phyloP scores from a whole-genome alignment of 1,140 invertebrate species.

The Campoletis sonorensis region DNA sequence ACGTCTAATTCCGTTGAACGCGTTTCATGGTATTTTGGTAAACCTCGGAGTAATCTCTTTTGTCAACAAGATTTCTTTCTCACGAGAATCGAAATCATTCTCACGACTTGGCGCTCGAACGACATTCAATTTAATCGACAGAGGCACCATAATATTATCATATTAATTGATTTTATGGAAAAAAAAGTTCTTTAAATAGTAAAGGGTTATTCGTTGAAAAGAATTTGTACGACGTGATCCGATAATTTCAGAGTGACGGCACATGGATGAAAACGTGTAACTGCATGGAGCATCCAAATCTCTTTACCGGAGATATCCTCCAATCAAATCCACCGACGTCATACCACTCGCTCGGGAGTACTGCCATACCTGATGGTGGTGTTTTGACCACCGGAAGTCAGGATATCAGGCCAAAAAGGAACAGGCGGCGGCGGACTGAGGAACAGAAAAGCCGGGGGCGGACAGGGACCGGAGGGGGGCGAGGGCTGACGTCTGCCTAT shows the following conservation, averaged over 20 bases:
- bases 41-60: too few relatives aligned
- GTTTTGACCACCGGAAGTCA: slow-evolving; percentile 60
- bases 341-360: slow-evolving; percentile 41
- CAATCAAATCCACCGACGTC: slow-evolving; percentile 58
- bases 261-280: slow-evolving; percentile 67
- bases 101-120: too few relatives aligned
- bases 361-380: background rate
- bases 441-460: slow-evolving; percentile 75
- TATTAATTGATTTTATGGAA: background rate
- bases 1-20: too few relatives aligned
- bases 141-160: background rate
- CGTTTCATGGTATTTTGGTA: too few relatives aligned
- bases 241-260: slow-evolving; percentile 70
- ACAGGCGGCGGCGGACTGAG: slow-evolving; percentile 75
- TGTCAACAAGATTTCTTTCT: too few relatives aligned
- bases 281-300: slow-evolving; percentile 67
- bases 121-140: too few relatives aligned
- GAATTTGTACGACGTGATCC: background rate
- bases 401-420: slow-evolving; percentile 66
- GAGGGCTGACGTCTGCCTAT: slow-evolving; percentile 73
- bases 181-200: background rate
- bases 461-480: slow-evolving; percentile 74
- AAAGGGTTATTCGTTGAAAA: background rate
- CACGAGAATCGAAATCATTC: too few relatives aligned
- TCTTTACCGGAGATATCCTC: slow-evolving; percentile 55